Evolutionary conservation across 2,113 vertebrate species (phyloP), one percentile per base, ranked within the genome.

Genomic region (Cisticola juncidis): DNA sequence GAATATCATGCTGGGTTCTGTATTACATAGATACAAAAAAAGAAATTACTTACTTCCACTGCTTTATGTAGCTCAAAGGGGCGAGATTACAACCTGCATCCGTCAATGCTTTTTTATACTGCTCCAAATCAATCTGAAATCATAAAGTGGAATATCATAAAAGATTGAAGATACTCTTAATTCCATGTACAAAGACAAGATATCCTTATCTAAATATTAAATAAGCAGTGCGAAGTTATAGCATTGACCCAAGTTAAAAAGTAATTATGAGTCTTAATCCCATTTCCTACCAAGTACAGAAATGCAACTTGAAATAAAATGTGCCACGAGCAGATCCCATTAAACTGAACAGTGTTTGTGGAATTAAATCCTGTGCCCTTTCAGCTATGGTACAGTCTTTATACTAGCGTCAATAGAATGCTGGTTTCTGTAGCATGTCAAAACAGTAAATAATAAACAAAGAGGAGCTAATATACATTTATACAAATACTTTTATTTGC

Each of bases 31-130:
- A 82, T 28, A 68, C 85, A 33, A 94, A 65, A 57, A 44, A 77
- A 87, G 26, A 92, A 89, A 57, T 68, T 87, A 97, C 99, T 99
- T 97, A 99, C 99, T 99, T 99, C 99, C 99, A 99, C 76, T 99
- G 99, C 93, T 99, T 99, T 97, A 99, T 99, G 98, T 99, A 99
- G 95, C 97, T 99, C 92, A 99, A 98, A 78, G 99, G 98, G 94
- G 98, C 98, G 48, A 99, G 98, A 96, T 99, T 99, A 92, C 99
- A 99, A 88, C 98, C 98, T 57, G 99, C 98, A 72, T 99, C 99
- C 91, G 73, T 94, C 97, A 99, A 92, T 8, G 99, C 99, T 95
- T 99, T 99, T 97, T 98, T 99, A 81, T 99, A 99, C 94, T 99
- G 99, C 69, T 99, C 99, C 97, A 99, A 91, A 97, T 99, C 99